Base-by-base conservation (phyloP, 2,888 invertebrate species). In the Papilio gigon region DNA sequence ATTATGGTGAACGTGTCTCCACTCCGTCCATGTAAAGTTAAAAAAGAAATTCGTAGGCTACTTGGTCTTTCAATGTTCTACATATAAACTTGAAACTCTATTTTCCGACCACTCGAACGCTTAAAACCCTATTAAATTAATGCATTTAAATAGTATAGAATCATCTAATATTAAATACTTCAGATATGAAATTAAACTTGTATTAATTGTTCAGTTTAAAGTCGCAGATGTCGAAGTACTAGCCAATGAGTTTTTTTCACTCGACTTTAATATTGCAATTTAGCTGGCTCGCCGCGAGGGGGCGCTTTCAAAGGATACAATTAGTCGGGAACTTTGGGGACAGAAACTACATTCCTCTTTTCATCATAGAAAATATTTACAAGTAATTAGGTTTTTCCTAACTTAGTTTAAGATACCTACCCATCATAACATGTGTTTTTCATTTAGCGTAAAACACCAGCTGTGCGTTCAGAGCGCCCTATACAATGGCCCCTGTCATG, bases 301-400 rank as follows among this genome's bases (percentile, higher is more conserved):
- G 79, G 78, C 70, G 72, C 22, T 71, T 71, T 84, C 86, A 85
- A 87, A 86, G 84, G 76, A 72, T 78, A 77, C 85, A 84, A 67
- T 69, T 69, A 69, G 42, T 27, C 22, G 17, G 63, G 68, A 27
- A 63, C 68, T 35, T 64, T 37, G 35, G 68, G 68, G 68, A 68
- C 63, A 56, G 47, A 64, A 68, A 68, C 63, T 63, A 42, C 56
- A 47, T 25, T 65, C 50, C 37, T 14, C 37, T 22, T 40, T 25
- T 50, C 25, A 27, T 27, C 47, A 25, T 47, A 25, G 25, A 47
- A 25, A 47, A 25, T 47, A 47, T 4, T 25, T 25, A 50, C 22
- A 5, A 50, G 14, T 37, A 37, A 37, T 14, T 37, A 9, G 14
- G 9, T 9, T 37, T 12, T 37, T 12, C 37, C 14, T 37, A 37